Conservation (phyloP, 2,113 vertebrate species). For the Pollachius pollachius region DNA sequence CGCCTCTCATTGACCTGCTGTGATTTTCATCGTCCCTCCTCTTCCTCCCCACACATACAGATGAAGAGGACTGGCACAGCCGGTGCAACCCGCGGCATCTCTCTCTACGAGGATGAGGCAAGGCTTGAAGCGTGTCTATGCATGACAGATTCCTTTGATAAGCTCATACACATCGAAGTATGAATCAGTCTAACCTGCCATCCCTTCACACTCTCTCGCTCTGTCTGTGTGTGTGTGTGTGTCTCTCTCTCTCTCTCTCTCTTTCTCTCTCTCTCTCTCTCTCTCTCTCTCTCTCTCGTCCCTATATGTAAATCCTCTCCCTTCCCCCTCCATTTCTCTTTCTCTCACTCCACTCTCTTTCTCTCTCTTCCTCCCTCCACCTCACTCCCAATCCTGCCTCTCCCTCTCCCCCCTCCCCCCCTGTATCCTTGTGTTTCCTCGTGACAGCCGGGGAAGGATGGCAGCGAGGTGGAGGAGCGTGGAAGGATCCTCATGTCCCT, state of each 20-base stretch:
- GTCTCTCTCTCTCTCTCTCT: too few species aligned
- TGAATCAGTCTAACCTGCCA: not conserved
- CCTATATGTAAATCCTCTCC: not conserved
- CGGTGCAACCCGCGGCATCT: conserved; percentile 85
- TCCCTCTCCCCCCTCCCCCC: not conserved
- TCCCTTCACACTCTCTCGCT: not conserved
- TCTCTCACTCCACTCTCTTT: too few species aligned
- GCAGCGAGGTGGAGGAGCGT: conserved; percentile 83
- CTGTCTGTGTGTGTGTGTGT: not conserved
- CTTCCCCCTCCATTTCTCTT: not conserved
- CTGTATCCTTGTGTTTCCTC: not conserved
- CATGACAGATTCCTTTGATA: conserved; percentile 31
- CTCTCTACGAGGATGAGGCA: conserved; percentile 96
- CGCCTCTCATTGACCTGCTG: conserved; percentile 22
- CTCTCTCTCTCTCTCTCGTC: too few species aligned
- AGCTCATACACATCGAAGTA: conserved; percentile 12
- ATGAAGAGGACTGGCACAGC: conserved; percentile 86
- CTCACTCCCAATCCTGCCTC: not conserved
- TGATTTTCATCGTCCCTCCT: conserved; percentile 6
- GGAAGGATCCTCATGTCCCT: conserved; percentile 95
- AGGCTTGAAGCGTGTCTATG: conserved; percentile 48
- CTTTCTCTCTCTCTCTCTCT: too few species aligned
- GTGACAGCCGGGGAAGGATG: conserved; percentile 79
- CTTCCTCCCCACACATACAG: conserved; percentile 53
- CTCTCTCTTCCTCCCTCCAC: not conserved